These are phyloP conservation scores for Sebastiscus tertius DNA, from an alignment of 2,797 vertebrate genomes.

Conservation along the genomic window DNA sequence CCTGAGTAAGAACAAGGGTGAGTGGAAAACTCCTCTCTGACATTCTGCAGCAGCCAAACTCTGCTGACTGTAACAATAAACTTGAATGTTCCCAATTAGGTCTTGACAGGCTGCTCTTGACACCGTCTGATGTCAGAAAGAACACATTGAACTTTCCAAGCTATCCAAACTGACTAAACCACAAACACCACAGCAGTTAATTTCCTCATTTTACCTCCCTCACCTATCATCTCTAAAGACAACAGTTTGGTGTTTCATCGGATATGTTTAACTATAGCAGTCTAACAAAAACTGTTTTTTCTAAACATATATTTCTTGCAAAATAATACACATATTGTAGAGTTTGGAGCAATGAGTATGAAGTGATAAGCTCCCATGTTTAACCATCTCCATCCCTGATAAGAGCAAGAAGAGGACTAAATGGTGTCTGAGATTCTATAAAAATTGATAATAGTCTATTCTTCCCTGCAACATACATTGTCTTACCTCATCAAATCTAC, in stretches of 20 bases:
- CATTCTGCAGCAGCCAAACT: not conserved
- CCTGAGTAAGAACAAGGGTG: not conserved
- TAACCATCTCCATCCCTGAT: not conserved
- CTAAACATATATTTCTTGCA: not conserved
- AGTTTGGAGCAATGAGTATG: not conserved
- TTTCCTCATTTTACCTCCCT: not conserved
- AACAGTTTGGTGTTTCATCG: not conserved
- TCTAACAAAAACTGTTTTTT: not conserved
- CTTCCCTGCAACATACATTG: not conserved
- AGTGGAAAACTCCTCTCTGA: slow-evolving; percentile 61
- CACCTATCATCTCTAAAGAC: not conserved
- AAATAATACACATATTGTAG: not conserved
- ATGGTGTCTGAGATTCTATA: not conserved
- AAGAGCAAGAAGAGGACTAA: too few species aligned
- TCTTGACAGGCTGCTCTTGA: not conserved
- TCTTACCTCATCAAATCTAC: not conserved
- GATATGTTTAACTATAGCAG: not conserved
- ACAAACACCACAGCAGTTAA: not conserved
- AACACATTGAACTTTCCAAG: not conserved
- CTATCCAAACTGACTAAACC: not conserved
- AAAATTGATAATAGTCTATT: not conserved
- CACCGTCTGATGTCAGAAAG: not conserved
- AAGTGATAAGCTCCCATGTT: not conserved
- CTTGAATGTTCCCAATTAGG: not conserved
- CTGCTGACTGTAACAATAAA: slow-evolving; percentile 6